Evolutionary conservation across 2,113 vertebrate genomes (phyloP), one percentile per base, ranked within the genome.

Genomic region (Struthio camelus): DNA sequence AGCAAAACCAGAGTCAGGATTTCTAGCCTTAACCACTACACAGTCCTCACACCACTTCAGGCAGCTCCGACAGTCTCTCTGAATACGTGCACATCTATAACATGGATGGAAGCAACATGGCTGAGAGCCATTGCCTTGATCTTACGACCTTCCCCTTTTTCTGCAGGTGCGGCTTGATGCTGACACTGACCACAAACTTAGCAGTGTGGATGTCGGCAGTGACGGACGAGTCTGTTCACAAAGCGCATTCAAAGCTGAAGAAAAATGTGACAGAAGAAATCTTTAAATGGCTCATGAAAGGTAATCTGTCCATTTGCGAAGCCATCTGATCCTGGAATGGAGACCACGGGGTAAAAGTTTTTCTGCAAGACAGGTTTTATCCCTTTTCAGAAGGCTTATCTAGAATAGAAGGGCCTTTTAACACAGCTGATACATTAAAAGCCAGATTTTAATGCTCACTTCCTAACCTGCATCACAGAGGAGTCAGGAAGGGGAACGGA

Each of bases 161-260:
- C 36, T 94, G 80, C 92, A 99, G 99, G 67, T 99, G 99, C 70
- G 99, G 99, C 9, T 96, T 99, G 90, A 99, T 99, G 99, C 97
- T 99, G 65, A 99, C 98, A 0, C 98, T 99, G 75, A 98, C 98
- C 54, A 99, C 99, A 84, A 99, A 99, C 96, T 94, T 99, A 23
- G 98, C 99, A 0, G 81, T 99, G 91, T 99, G 99, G 99, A 99
- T 99, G 98, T 97, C 98, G 0, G 98, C 98, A 1, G 99, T 99
- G 61, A 99, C 99, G 4, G 99, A 99, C 1, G 99, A 99, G 94
- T 99, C 99, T 0, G 75, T 99, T 32, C 99, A 99, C 95, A 99
- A 99, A 95, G 98, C 99, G 1, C 94, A 88, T 30, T 32, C 96
- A 46, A 97, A 97, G 73, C 11, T 96, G 81, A 96, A 94, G 93